Evolutionary conservation across 2,888 invertebrate species (phyloP).

Genomic region (Lysandra coridon): DNA sequence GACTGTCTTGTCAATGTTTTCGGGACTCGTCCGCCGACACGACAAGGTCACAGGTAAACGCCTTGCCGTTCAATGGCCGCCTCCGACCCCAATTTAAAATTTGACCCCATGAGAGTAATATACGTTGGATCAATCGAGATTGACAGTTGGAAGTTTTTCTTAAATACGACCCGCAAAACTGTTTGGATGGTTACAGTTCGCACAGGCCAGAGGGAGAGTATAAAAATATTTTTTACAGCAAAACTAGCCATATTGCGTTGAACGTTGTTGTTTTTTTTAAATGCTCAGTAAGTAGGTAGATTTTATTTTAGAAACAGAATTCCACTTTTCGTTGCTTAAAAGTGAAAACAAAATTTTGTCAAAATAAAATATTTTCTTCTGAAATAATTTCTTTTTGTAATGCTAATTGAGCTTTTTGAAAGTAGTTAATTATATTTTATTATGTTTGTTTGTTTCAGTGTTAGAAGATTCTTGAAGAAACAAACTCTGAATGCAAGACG

Average conservation of each 20-base stretch:
- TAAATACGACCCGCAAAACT: neutral
- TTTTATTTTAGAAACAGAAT: no score
- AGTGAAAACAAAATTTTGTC: no score
- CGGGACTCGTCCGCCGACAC: conserved; percentile 40
- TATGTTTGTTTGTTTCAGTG: no score
- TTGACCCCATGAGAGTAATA: conserved; percentile 64
- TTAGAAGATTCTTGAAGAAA: no score
- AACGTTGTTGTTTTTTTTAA: neutral
- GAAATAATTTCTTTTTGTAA: no score
- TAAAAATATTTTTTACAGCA: neutral
- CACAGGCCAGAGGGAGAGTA: neutral
- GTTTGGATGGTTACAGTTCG: neutral
- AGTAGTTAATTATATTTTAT: no score
- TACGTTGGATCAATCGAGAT: conserved; percentile 29
- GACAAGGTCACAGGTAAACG: conserved; percentile 48
- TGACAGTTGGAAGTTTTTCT: neutral
- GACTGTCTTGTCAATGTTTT: conserved; percentile 36
- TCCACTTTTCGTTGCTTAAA: no score
- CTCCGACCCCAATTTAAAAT: conserved; percentile 66
- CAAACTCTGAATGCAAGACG: no score
- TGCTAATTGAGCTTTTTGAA: no score
- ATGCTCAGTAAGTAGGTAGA: no score
- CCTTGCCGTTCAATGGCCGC: conserved; percentile 56
- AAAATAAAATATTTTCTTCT: no score
- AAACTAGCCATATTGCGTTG: neutral